Percentiles rank a stretch among this genome's conserved stretches.
Evolutionary conservation across 2,113 vertebrate genomes (phyloP).

Genomic region (Anolis carolinensis): DNA sequence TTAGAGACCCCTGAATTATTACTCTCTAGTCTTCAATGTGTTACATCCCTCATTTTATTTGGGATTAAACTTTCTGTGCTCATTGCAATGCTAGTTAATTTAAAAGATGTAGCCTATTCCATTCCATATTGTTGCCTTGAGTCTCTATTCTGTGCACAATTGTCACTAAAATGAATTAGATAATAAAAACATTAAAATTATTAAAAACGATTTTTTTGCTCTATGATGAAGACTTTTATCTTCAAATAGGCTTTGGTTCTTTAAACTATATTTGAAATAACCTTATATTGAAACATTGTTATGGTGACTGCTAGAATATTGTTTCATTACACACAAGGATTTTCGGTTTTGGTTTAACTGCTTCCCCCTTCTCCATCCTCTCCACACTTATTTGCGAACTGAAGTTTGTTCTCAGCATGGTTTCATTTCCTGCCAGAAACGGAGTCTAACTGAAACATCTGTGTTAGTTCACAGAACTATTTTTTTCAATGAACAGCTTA

Average conservation of each 20-base stretch:
- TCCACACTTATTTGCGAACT: background rate
- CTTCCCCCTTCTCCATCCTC: too few relatives aligned
- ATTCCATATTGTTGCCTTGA: too few relatives aligned
- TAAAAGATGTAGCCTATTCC: too few relatives aligned
- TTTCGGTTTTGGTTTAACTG: background rate
- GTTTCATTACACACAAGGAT: background rate
- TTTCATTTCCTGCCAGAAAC: background rate
- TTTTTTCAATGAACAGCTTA: background rate
- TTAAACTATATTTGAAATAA: background rate
- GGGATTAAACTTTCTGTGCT: too few relatives aligned
- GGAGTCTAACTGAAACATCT: background rate
- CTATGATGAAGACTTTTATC: background rate
- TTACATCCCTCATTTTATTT: too few relatives aligned
- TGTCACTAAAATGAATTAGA: too few relatives aligned
- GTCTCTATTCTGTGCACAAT: too few relatives aligned
- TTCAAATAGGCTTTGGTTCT: background rate
- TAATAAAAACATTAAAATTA: too few relatives aligned
- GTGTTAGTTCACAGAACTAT: background rate
- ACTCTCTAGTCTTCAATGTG: too few relatives aligned
- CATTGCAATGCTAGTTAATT: too few relatives aligned
- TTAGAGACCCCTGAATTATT: too few relatives aligned
- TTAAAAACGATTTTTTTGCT: background rate
- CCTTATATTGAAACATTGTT: too few relatives aligned
- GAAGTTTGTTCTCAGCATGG: background rate
- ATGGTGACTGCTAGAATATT: background rate